These are phyloP conservation scores for Drosophila lutescens DNA, from an alignment of 2,888 invertebrate species.

Conservation along the genomic window DNA sequence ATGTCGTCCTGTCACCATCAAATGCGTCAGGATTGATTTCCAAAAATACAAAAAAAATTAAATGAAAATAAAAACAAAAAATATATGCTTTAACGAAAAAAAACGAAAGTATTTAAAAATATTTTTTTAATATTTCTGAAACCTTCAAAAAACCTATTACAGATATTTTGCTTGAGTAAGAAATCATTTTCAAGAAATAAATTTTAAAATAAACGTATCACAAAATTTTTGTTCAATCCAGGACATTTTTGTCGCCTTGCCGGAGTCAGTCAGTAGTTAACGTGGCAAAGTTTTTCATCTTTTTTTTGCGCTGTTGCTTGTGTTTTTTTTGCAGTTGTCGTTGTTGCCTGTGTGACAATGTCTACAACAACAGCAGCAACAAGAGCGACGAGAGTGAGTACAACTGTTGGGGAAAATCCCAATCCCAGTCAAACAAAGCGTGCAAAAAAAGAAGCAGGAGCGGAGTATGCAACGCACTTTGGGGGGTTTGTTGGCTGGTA, in stretches of 20 bases:
- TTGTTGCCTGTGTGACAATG: slow-evolving; percentile 47
- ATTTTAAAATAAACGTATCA: slow-evolving; percentile 4
- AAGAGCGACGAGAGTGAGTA: slow-evolving; percentile 43
- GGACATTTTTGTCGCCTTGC: slow-evolving; percentile 69
- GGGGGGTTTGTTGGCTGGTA: slow-evolving; percentile 27
- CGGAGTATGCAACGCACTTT: slow-evolving; percentile 74
- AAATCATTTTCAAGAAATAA: too few species aligned
- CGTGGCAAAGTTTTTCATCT: slow-evolving; percentile 49
- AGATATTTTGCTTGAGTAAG: too few species aligned
- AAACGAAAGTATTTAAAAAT: too few species aligned
- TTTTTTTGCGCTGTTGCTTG: slow-evolving; percentile 33
- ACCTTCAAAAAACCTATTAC: too few species aligned
- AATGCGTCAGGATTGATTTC: slow-evolving; percentile 4
- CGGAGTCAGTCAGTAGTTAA: slow-evolving; percentile 52
- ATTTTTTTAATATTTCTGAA: too few species aligned
- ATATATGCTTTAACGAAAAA: too few species aligned
- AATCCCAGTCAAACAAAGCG: slow-evolving; percentile 75
- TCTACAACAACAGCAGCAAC: slow-evolving; percentile 42
- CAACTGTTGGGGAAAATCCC: slow-evolving; percentile 72
- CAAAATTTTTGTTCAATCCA: not conserved
- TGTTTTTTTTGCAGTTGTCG: slow-evolving; percentile 37
- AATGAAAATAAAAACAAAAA: too few species aligned
- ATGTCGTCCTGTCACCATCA: slow-evolving; percentile 12
- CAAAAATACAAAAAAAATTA: not conserved
- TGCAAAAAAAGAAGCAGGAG: slow-evolving; percentile 52